phyloP scores from a whole-genome alignment of 1,140 invertebrate genomes.

The Trigoniulus corallinus region DNA sequence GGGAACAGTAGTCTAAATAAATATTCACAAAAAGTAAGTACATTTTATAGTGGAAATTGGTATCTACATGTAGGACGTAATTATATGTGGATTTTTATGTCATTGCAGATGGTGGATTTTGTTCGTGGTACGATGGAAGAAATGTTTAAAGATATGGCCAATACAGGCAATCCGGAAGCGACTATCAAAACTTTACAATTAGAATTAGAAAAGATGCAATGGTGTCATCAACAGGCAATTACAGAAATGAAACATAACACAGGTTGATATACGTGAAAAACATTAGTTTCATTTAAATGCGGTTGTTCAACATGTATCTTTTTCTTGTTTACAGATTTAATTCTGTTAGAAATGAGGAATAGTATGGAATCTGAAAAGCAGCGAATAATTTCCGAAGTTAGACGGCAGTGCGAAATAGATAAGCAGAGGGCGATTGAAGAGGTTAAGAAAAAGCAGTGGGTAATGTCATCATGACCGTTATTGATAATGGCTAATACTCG shows the following conservation, averaged over 20 bases:
- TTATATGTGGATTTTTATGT: too few species aligned
- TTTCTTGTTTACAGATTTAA: conserved; percentile 26
- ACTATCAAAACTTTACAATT: conserved; percentile 36
- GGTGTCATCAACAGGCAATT: conserved; percentile 42
- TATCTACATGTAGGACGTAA: too few species aligned
- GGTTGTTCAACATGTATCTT: too few species aligned
- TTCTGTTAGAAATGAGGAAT: conserved; percentile 42
- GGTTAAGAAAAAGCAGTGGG: conserved; percentile 67
- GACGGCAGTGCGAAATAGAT: conserved; percentile 41
- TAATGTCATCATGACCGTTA: conserved; percentile 12
- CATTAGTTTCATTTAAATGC: too few species aligned
- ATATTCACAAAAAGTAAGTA: too few species aligned
- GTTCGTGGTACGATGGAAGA: conserved; percentile 38
- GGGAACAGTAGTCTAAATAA: too few species aligned
- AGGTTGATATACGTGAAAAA: too few species aligned
- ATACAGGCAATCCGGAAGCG: conserved; percentile 31
- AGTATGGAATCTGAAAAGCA: conserved; percentile 46
- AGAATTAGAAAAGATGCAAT: conserved; percentile 44
- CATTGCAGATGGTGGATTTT: conserved; percentile 32
- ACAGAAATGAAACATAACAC: conserved; percentile 41
- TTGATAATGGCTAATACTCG: neutral
- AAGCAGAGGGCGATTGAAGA: conserved; percentile 47
- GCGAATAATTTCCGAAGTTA: conserved; percentile 37
- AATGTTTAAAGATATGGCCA: conserved; percentile 34
- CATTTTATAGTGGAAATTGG: too few species aligned